phyloP scores from a whole-genome alignment of 2,888 invertebrate species.

The Clanis bilineata region DNA sequence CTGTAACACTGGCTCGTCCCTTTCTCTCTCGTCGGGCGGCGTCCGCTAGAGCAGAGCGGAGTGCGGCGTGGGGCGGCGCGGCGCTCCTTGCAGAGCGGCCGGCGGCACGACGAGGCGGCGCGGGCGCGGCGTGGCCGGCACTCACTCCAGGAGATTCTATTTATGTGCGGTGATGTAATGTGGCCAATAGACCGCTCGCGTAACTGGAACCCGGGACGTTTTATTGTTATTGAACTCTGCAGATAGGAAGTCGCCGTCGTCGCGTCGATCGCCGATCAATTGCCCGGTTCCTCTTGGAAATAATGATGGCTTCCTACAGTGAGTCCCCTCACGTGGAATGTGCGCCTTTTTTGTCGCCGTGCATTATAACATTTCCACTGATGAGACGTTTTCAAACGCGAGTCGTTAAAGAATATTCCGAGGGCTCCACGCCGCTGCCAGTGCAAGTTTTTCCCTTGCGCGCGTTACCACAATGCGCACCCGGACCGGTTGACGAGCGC shows the following conservation, averaged over 20 bases:
- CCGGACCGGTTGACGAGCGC: slow-evolving; percentile 53
- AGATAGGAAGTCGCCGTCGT: slow-evolving; percentile 37
- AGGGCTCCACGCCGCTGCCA: slow-evolving; percentile 37
- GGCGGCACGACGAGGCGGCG: slow-evolving; percentile 62
- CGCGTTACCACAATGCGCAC: slow-evolving; percentile 57
- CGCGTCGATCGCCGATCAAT: slow-evolving; percentile 28
- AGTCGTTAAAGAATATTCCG: slow-evolving; percentile 46
- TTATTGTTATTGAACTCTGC: slow-evolving; percentile 15
- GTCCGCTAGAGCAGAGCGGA: slow-evolving; percentile 66
- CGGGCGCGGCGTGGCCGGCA: slow-evolving; percentile 65
- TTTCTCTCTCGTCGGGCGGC: slow-evolving; percentile 62
- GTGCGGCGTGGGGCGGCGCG: slow-evolving; percentile 25
- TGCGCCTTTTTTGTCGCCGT: slow-evolving; percentile 29
- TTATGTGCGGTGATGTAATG: slow-evolving; percentile 75
- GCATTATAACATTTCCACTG: slow-evolving; percentile 25
- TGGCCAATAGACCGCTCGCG: slow-evolving; percentile 54
- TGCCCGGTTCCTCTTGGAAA: slow-evolving; percentile 27
- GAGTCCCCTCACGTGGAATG: slow-evolving; percentile 28
- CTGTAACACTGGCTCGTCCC: slow-evolving; percentile 77
- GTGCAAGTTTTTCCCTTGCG: slow-evolving; percentile 56
- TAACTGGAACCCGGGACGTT: slow-evolving; percentile 47
- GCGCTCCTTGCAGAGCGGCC: too few relatives aligned
- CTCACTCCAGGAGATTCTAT: slow-evolving; percentile 77
- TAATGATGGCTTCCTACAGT: slow-evolving; percentile 32
- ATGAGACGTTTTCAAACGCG: slow-evolving; percentile 37